Conservation (phyloP, 2,888 invertebrate species). For the Drosophila recens region DNA sequence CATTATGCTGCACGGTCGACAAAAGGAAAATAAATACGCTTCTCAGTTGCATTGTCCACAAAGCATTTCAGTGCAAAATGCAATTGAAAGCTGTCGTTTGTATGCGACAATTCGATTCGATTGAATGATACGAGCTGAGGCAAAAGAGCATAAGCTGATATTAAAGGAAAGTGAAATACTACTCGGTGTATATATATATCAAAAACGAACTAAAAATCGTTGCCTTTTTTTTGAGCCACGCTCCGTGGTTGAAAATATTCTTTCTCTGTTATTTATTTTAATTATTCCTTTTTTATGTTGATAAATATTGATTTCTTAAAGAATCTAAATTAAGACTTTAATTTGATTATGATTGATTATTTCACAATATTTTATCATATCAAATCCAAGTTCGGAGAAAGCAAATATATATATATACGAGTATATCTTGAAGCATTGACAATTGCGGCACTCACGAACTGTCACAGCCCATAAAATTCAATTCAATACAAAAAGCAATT, state of each 20-base stretch:
- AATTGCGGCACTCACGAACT: conserved; percentile 53
- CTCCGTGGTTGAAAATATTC: too few species aligned
- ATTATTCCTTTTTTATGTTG: too few species aligned
- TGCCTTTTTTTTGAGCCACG: too few species aligned
- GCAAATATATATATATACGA: neutral
- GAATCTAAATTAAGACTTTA: too few species aligned
- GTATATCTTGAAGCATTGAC: conserved; percentile 21
- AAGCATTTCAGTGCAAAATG: conserved; percentile 4
- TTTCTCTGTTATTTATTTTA: too few species aligned
- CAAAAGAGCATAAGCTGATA: neutral
- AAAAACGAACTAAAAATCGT: too few species aligned
- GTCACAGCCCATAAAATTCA: conserved; percentile 77
- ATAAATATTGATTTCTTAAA: too few species aligned
- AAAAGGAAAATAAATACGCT: conserved; percentile 28
- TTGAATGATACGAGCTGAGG: conserved; percentile 4
- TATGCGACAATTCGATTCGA: conserved; percentile 19
- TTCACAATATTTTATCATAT: conserved; percentile 8
- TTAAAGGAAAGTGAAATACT: neutral
- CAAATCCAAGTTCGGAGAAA: conserved; percentile 7
- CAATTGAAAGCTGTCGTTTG: conserved; percentile 14
- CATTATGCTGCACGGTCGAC: conserved; percentile 16
- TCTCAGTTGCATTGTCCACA: conserved; percentile 45
- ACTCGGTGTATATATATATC: too few species aligned
- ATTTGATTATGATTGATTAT: too few species aligned
- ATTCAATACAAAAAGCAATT: conserved; percentile 68